Evolutionary conservation across 2,113 vertebrate genomes (phyloP).

Genomic region (Lophotis ruficrista): DNA sequence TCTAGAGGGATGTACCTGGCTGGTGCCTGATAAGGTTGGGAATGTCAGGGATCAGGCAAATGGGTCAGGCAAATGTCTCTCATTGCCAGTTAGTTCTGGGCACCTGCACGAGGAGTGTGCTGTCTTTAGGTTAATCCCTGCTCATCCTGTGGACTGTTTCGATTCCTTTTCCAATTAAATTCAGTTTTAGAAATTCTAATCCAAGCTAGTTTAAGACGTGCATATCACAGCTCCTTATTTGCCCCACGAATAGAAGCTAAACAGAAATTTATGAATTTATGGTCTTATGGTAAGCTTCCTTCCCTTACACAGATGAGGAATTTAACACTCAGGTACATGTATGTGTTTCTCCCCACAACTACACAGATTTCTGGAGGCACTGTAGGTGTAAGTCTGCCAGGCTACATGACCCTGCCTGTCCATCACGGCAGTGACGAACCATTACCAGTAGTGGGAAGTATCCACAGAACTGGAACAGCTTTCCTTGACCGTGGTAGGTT

Average conservation of each 20-base stretch:
- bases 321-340: not conserved
- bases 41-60: not conserved
- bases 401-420: not conserved
- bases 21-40: not conserved
- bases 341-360: not conserved
- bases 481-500: not conserved
- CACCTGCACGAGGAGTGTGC: not conserved
- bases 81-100: not conserved
- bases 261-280: not conserved
- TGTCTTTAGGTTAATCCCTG: not conserved
- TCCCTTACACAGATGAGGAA: not conserved
- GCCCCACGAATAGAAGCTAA: not conserved
- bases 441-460: not conserved
- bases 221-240: not conserved
- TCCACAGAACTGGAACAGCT: not conserved
- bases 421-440: not conserved
- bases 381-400: not conserved
- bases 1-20: not conserved
- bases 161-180: not conserved
- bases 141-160: not conserved
- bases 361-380: not conserved
- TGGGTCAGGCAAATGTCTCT: not conserved
- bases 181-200: not conserved
- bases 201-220: not conserved
- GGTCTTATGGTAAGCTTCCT: not conserved